These are phyloP conservation scores for Aeoliscus strigatus DNA, from an alignment of 2,797 vertebrate species.

Conservation along the genomic window DNA sequence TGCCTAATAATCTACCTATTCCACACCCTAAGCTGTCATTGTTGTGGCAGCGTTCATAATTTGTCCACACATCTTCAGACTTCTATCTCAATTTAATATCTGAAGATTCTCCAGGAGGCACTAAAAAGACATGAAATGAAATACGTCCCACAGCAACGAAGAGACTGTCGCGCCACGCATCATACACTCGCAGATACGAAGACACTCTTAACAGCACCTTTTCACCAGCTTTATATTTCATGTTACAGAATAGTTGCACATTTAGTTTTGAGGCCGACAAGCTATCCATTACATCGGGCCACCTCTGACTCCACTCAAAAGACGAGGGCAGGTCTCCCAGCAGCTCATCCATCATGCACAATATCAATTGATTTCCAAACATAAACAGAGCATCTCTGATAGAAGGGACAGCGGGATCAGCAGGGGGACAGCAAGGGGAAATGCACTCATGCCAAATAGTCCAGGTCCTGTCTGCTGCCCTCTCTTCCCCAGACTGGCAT, in stretches of 20 bases:
- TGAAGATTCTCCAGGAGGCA: conserved; percentile 51
- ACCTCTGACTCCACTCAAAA: conserved; percentile 66
- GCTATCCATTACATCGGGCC: conserved; percentile 79
- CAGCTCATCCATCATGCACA: conserved; percentile 76
- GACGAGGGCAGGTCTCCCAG: conserved; percentile 72
- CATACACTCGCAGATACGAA: conserved; percentile 68
- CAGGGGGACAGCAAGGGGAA: conserved; percentile 62
- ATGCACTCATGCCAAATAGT: conserved; percentile 71
- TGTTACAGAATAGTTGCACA: conserved; percentile 72
- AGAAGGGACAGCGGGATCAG: conserved; percentile 70
- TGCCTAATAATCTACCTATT: conserved; percentile 44
- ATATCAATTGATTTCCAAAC: conserved; percentile 79
- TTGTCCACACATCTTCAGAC: not conserved
- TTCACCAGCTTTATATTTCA: conserved; percentile 37
- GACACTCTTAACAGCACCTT: conserved; percentile 41
- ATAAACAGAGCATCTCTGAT: conserved; percentile 79
- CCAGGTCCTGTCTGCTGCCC: conserved; percentile 67
- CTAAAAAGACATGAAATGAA: conserved; percentile 34
- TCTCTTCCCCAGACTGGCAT: conserved; percentile 56
- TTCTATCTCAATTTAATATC: conserved; percentile 31
- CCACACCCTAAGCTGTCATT: conserved; percentile 3
- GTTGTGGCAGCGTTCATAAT: conserved; percentile 14
- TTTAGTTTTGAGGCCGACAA: conserved; percentile 63
- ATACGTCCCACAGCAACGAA: conserved; percentile 51
- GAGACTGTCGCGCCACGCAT: conserved; percentile 71